phyloP scores from a whole-genome alignment of 2,113 vertebrate genomes.

The Puffinus mauretanicus region DNA sequence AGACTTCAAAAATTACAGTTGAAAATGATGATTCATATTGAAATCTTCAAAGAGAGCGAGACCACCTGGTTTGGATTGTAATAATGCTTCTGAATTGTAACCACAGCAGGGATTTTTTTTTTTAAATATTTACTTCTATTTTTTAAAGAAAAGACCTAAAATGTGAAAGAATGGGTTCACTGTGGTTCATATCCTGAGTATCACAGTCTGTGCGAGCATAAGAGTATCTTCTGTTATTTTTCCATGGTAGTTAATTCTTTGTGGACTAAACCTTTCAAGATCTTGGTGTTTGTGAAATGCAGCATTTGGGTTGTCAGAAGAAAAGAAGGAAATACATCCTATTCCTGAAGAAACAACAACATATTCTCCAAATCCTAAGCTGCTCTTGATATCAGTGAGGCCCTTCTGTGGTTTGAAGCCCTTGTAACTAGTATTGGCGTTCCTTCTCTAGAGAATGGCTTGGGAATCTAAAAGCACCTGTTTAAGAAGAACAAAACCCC shows the following conservation, averaged over 20 bases:
- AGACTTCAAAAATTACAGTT: not conserved
- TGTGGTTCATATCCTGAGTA: accelerated
- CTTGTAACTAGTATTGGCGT: not conserved
- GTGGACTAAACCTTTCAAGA: not conserved
- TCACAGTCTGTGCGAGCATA: not conserved
- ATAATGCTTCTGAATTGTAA: not conserved
- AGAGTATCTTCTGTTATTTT: not conserved
- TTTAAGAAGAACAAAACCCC: not conserved
- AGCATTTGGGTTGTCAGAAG: not conserved
- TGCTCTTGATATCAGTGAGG: not conserved
- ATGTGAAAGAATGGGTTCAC: not conserved
- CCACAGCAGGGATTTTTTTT: not conserved
- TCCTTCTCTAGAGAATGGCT: not conserved
- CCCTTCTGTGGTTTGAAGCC: not conserved
- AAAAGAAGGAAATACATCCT: not conserved
- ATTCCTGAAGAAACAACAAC: not conserved
- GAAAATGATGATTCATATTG: not conserved
- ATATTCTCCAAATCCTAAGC: not conserved
- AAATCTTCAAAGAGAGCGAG: not conserved
- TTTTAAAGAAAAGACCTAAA: not conserved
- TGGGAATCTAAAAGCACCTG: not conserved
- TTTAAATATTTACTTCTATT: not conserved
- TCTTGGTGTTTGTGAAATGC: not conserved
- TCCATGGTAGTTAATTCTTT: not conserved
- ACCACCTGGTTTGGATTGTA: not conserved